Conservation (phyloP, 2,888 invertebrate species). For the Dysmachus trigonus region DNA sequence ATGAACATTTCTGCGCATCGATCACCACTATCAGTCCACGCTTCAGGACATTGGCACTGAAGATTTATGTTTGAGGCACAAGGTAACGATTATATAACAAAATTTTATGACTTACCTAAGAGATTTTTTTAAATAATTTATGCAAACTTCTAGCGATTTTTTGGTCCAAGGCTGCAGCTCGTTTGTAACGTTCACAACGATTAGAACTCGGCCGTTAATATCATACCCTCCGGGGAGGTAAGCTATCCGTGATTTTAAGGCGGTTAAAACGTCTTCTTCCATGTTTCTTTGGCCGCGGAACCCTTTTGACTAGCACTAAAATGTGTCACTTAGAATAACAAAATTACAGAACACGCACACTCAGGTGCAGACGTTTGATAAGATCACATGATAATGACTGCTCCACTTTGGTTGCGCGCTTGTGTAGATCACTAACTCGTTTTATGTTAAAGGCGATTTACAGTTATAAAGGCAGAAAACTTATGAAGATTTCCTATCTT, state of each 20-base stretch:
- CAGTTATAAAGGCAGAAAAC: conserved; percentile 2
- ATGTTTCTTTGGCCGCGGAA: conserved; percentile 55
- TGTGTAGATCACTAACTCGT: conserved; percentile 3
- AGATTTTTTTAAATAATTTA: conserved; percentile 62
- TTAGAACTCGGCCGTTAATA: conserved; percentile 71
- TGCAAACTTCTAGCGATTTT: conserved; percentile 60
- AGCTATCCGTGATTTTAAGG: conserved; percentile 70
- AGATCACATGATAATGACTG: conserved; percentile 9
- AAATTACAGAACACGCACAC: conserved; percentile 1
- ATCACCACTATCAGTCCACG: conserved; percentile 71
- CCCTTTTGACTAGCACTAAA: not conserved
- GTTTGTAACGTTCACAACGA: conserved; percentile 70
- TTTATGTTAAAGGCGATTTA: not conserved
- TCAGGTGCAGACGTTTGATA: not conserved
- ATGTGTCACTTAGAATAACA: not conserved
- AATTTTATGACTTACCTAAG: conserved; percentile 59
- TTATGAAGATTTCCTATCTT: not conserved
- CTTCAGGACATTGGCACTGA: conserved; percentile 57
- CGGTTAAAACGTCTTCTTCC: conserved; percentile 69
- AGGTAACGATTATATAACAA: not conserved
- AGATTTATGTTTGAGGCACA: not conserved
- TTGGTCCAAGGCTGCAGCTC: conserved; percentile 67
- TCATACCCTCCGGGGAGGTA: conserved; percentile 74
- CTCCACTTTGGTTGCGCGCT: not conserved
- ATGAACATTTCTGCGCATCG: conserved; percentile 72